Base-by-base conservation (phyloP, 2,888 invertebrate species). In the Parapristionchus giblindavisi region DNA sequence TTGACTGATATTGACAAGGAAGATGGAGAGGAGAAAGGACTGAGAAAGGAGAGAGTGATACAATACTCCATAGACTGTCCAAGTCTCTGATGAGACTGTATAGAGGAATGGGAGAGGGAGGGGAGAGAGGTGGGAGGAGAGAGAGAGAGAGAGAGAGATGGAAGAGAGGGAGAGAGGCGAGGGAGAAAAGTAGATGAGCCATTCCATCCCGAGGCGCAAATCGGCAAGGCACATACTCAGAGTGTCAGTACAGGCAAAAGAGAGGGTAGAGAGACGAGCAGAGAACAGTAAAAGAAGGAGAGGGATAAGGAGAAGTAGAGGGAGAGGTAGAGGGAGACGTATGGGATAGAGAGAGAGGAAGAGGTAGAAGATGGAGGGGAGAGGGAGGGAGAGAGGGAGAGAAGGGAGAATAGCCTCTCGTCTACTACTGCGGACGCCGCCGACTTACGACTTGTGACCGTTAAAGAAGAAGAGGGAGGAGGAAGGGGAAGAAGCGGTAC, bases 81-180 rank as follows among this genome's bases (percentile, higher is more conserved):
- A 36, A 32, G 56, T 27, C 61, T 38, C 24, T 61, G n/a, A 24
- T 32, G 32, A 32, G 32, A 21, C 17, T 29, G 34, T 29, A 51
- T 43, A 32, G 51, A 66, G 65, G 51, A n/a, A n/a, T n/a, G 34
- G 32, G 66, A 66, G 66, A 56, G 56, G 51, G 66, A 66, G 32
- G 52, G 36, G 51, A n/a, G 48, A 21, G 48, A 48, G 21, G 21
- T 11, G 48, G 51, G 32, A 32, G 32, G 29, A 32, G 58, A 27
- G 48, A 51, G 65, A 32, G 51, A 66, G 65, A 66, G 34, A 36
- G 66, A 66, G 66, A 56, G 56, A 66, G 66, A 66, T 48, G 52
- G 36, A 66, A 27, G 48, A 51, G 65, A 32, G 51, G 51, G 65
- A 66, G 34, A 36, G 66, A 66, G 66, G 24, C 17, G 51, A 51